A percentile compares a stretch with the other conserved stretches of the same genome.
Evolutionary conservation across 2,888 invertebrate species (phyloP).

Genomic region (Conus canariensis): DNA sequence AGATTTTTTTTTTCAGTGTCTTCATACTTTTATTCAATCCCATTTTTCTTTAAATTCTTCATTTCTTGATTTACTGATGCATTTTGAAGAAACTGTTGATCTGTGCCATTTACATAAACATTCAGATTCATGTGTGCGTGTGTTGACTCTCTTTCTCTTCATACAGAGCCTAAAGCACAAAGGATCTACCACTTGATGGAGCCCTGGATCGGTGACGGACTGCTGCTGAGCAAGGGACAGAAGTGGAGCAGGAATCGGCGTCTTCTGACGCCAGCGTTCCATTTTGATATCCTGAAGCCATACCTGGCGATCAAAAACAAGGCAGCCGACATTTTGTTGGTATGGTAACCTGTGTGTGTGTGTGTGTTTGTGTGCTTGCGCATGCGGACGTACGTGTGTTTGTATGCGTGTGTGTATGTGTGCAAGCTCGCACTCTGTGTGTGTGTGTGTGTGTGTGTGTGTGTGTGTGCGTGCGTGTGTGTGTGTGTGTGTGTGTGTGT

Average conservation of each 20-base stretch:
- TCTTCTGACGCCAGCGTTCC: conserved; percentile 70
- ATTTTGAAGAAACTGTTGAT: too few relatives aligned
- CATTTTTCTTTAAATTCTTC: too few relatives aligned
- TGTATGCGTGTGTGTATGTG: background rate
- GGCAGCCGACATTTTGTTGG: conserved; percentile 56
- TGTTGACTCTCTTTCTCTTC: background rate
- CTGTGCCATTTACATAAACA: too few relatives aligned
- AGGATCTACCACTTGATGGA: conserved; percentile 56
- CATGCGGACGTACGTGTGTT: background rate
- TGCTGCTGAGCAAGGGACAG: conserved; percentile 63
- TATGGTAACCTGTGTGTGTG: background rate
- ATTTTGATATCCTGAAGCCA: conserved; percentile 67
- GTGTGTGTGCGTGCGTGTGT: too few relatives aligned
- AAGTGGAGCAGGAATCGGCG: conserved; percentile 68
- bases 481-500: too few relatives aligned
- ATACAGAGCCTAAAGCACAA: conserved; percentile 59
- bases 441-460: too few relatives aligned
- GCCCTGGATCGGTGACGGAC: conserved; percentile 67
- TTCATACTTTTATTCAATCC: too few relatives aligned
- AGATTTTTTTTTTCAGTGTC: too few relatives aligned
- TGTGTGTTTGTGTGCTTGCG: background rate
- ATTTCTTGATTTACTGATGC: too few relatives aligned
- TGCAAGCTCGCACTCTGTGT: too few relatives aligned
- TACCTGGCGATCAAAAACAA: conserved; percentile 63
- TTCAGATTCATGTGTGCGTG: too few relatives aligned